phyloP scores from a whole-genome alignment of 1,140 invertebrate species.

The Bombus affinis region DNA sequence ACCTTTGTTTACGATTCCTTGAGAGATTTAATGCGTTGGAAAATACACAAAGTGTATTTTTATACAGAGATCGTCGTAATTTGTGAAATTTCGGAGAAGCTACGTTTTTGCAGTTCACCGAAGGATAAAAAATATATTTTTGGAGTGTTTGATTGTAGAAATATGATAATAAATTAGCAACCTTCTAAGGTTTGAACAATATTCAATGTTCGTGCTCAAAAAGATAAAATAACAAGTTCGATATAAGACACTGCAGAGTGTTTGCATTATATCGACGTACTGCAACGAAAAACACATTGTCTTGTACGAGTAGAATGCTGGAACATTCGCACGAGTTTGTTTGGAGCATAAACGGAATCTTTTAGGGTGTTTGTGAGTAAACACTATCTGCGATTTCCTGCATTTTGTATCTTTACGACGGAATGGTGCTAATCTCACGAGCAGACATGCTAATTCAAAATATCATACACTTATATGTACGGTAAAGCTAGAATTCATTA shows the following conservation, averaged over 20 bases:
- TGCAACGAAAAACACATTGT: background rate
- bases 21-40: background rate
- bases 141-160: background rate
- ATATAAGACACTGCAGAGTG: no score
- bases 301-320: background rate
- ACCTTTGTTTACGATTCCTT: background rate
- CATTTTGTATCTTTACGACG: constrained; percentile 1
- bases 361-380: background rate
- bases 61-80: background rate
- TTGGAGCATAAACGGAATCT: background rate
- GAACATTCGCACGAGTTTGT: background rate
- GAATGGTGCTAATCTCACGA: background rate
- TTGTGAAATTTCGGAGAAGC: background rate
- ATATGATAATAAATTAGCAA: background rate
- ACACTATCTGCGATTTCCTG: background rate
- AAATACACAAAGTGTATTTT: background rate
- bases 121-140: background rate
- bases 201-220: no score
- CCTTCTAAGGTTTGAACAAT: no score
- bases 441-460: background rate
- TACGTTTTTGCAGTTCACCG: background rate
- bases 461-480: background rate
- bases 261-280: no score
- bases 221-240: no score
- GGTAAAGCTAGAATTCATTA: background rate